phyloP scores from a whole-genome alignment of 1,140 invertebrate species.

The Agrypnia vestita region DNA sequence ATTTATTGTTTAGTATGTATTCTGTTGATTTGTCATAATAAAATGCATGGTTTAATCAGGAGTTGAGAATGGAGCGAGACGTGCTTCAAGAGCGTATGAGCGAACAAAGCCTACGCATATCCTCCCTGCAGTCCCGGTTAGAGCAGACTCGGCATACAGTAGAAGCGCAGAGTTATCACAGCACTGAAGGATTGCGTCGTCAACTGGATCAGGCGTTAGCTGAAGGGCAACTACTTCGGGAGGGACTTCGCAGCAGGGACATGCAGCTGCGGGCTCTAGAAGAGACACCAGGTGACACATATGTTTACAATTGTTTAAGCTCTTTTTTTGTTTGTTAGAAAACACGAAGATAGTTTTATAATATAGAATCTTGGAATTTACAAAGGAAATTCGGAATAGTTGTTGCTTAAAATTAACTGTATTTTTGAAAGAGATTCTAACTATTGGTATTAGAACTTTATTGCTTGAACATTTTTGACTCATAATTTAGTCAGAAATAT shows the following conservation, averaged over 20 bases:
- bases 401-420: too few relatives aligned
- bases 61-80: constrained; percentile 85
- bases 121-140: constrained; percentile 83
- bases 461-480: too few relatives aligned
- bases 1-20: too few relatives aligned
- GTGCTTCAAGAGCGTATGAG: constrained; percentile 85
- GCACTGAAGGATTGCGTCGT: constrained; percentile 78
- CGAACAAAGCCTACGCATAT: constrained; percentile 85
- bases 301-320: too few relatives aligned
- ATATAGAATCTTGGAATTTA: too few relatives aligned
- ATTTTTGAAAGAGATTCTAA: too few relatives aligned
- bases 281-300: constrained; percentile 46
- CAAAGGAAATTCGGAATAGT: too few relatives aligned
- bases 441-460: too few relatives aligned
- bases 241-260: constrained; percentile 75
- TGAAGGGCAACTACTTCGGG: constrained; percentile 73
- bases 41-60: constrained; percentile 69
- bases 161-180: constrained; percentile 79
- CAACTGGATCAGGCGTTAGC: constrained; percentile 78
- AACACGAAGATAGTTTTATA: too few relatives aligned
- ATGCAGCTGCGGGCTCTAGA: constrained; percentile 73
- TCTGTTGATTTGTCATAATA: not conserved
- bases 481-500: too few relatives aligned
- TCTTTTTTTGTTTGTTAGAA: too few relatives aligned
- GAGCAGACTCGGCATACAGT: constrained; percentile 84